Percentiles rank a stretch among this genome's conserved stretches.
phyloP scores from a whole-genome alignment of 2,888 invertebrate species.

The Coleophora flavipennella region DNA sequence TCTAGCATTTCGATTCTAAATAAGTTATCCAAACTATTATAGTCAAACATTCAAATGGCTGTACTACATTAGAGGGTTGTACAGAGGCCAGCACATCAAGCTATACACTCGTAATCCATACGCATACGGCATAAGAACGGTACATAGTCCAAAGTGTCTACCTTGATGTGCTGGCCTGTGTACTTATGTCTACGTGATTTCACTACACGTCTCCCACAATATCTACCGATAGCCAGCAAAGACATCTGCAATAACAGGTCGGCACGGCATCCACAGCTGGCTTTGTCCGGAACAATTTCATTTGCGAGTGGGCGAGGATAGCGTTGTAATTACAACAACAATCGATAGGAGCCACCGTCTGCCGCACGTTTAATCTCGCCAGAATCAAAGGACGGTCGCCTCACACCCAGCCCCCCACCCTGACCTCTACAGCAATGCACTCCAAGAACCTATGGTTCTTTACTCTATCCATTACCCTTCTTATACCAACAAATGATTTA shows the following conservation, averaged over 20 bases:
- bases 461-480: not conserved
- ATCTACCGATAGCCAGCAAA: constrained; percentile 14
- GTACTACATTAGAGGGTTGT: too few relatives aligned
- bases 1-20: too few relatives aligned
- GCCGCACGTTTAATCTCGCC: constrained; percentile 72
- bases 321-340: constrained; percentile 73
- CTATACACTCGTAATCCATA: too few relatives aligned
- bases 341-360: constrained; percentile 73
- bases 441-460: constrained; percentile 11
- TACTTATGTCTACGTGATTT: too few relatives aligned
- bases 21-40: too few relatives aligned
- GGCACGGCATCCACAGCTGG: constrained; percentile 63
- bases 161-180: too few relatives aligned
- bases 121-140: too few relatives aligned
- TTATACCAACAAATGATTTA: constrained; percentile 1
- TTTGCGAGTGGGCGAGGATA: constrained; percentile 72
- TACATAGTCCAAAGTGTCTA: too few relatives aligned
- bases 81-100: too few relatives aligned
- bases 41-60: too few relatives aligned
- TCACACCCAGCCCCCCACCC: constrained; percentile 52
- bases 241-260: constrained; percentile 52
- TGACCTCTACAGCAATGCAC: constrained; percentile 31
- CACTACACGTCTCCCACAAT: too few relatives aligned
- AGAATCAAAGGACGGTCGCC: constrained; percentile 70
- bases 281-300: constrained; percentile 71